Conservation (phyloP, 2,888 invertebrate genomes). For the Spisula solida region DNA sequence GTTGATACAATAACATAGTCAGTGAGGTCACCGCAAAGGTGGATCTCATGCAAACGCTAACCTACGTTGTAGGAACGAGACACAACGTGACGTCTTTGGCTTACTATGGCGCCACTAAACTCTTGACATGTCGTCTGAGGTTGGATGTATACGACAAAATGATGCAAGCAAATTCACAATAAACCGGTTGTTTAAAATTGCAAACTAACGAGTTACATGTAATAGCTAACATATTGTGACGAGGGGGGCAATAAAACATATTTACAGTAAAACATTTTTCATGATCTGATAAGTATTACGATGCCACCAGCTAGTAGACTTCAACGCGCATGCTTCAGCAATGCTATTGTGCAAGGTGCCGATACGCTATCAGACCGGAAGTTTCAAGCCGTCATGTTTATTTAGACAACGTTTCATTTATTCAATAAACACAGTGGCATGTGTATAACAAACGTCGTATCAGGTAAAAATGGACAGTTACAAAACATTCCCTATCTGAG, state of each 20-base stretch:
- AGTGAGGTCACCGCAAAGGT: background rate
- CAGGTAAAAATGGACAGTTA: background rate
- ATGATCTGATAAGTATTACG: background rate
- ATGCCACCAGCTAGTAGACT: background rate
- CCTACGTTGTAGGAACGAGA: background rate
- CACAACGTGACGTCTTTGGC: background rate
- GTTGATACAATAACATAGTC: too few species aligned
- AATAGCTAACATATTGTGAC: background rate
- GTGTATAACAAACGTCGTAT: background rate
- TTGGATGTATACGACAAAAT: background rate
- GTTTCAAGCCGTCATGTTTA: constrained; percentile 12
- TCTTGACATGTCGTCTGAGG: background rate
- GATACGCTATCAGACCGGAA: background rate
- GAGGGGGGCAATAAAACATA: background rate
- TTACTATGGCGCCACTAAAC: background rate
- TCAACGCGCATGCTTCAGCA: background rate
- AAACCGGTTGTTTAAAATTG: background rate
- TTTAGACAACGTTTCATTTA: background rate
- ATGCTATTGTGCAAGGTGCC: background rate
- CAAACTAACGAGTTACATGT: background rate
- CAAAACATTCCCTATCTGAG: background rate
- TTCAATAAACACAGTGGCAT: background rate
- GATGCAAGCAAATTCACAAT: constrained; percentile 16
- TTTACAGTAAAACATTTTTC: background rate
- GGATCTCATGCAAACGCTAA: background rate